These are phyloP conservation scores for Phalanger gymnotis DNA, from an alignment of 2,797 vertebrate species.

Conservation along the genomic window DNA sequence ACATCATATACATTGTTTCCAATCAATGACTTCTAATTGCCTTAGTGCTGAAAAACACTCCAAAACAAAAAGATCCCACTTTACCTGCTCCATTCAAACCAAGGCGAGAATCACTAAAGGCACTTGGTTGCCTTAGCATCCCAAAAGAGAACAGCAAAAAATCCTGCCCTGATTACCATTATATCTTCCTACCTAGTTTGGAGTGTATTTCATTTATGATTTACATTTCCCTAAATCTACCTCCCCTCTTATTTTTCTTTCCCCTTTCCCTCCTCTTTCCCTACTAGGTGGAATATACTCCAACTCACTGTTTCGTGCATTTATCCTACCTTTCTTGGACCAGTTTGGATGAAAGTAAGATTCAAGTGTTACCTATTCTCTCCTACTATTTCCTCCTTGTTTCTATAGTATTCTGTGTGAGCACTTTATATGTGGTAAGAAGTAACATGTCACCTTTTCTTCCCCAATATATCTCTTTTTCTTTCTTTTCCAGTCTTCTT, in stretches of 20 bases:
- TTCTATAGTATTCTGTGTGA: neutral
- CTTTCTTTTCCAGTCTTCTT: neutral
- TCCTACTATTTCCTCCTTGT: neutral
- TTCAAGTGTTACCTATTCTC: neutral
- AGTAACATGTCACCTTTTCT: neutral
- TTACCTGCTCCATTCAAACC: too few relatives aligned
- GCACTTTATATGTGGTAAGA: neutral
- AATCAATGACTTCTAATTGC: too few relatives aligned
- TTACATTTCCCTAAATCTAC: neutral
- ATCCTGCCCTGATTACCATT: too few relatives aligned
- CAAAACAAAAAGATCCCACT: too few relatives aligned
- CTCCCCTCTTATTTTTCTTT: neutral
- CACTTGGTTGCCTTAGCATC: too few relatives aligned
- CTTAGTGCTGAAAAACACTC: too few relatives aligned
- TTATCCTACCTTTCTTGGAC: neutral
- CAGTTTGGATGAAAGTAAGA: neutral
- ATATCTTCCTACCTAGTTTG: too few relatives aligned
- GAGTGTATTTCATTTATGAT: neutral
- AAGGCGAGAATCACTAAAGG: too few relatives aligned
- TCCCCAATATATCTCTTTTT: neutral
- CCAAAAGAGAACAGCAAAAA: too few relatives aligned
- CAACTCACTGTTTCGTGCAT: neutral
- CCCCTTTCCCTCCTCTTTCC: neutral
- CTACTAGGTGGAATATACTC: neutral
- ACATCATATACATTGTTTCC: too few relatives aligned